Evolutionary conservation across 1,140 invertebrate genomes (phyloP).

Genomic region (Hyles euphorbiae): DNA sequence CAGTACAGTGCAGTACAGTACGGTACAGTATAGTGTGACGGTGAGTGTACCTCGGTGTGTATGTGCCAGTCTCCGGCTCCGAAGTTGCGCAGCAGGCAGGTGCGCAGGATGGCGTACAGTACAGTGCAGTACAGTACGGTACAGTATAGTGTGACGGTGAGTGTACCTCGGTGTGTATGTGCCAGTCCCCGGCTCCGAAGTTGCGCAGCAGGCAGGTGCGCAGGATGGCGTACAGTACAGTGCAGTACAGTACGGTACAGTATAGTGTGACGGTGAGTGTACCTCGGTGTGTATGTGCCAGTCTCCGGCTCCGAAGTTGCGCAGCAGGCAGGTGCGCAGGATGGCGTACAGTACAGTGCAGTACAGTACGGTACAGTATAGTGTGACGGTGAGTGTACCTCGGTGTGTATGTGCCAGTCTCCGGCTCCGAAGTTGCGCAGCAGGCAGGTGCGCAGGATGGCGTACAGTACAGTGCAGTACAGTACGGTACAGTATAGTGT

Average conservation of each 20-base stretch:
- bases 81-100: conserved; percentile 95
- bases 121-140: too few relatives aligned
- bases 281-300: conserved; percentile 92
- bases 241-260: not conserved
- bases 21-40: not conserved
- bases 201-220: conserved; percentile 95
- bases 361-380: not conserved
- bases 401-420: conserved; percentile 91
- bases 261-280: not conserved
- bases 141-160: not conserved
- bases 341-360: too few relatives aligned
- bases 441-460: conserved; percentile 93
- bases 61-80: conserved; percentile 93
- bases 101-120: conserved; percentile 93
- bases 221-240: conserved; percentile 93
- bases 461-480: too few relatives aligned
- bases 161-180: conserved; percentile 90
- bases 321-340: conserved; percentile 92
- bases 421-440: conserved; percentile 94
- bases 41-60: conserved; percentile 83
- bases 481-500: not conserved
- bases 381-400: conserved; percentile 71
- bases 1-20: too few relatives aligned
- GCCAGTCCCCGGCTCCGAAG: conserved; percentile 92
- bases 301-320: conserved; percentile 94